Base-by-base conservation (phyloP, 2,888 invertebrate species). In the Chorisops tibialis region DNA sequence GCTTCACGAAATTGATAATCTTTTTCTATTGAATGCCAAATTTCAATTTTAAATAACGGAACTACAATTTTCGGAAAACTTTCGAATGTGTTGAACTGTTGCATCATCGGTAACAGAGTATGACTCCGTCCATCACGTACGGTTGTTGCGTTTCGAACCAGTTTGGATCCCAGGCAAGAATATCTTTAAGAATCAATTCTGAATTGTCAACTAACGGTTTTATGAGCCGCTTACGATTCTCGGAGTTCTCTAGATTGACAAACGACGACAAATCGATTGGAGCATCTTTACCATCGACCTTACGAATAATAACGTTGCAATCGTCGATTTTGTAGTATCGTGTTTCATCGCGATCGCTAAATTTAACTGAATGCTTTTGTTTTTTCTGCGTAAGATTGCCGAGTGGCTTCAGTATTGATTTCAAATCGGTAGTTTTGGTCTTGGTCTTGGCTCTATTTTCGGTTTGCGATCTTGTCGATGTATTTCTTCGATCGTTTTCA, bases 121-220 rank as follows among this genome's bases (percentile, higher is more conserved):
- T 79, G 78, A 49, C 74, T 73, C 22, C 80, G 79, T 0, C 80
- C 80, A 48, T 73, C 22, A 85, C 81, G 1, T 70, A 67, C 3
- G 80, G 78, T 60, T 78, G 77, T 11, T 85, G 83, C 67, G 84
- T 83, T 61, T 81, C 74, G 2, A 89, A 71, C 88, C 88, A 89
- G 22, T 81, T 78, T 7, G 87, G 84, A 69, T 84, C 84, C 89
- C 88, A 89, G 2, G 60, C 69, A 4, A 87, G 77, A 65, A 88
- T 82, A 65, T 81, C 80, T 65, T 81, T 75, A 22, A 85, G 73
- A 11, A 84, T 81, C 45, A 81, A 75, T 65, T 82, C 80, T 1
- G 72, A 72, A 2, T 66, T 65, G 30, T 74, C 73, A 3, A 72
- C 52, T 35, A 21, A 18, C 1, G 35, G 21, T 24, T 19, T 37